Evolutionary conservation across 35 echinoderm and acorn worm species (phyloP).

Genomic region (Hemicentrotus pulcherrimus): DNA sequence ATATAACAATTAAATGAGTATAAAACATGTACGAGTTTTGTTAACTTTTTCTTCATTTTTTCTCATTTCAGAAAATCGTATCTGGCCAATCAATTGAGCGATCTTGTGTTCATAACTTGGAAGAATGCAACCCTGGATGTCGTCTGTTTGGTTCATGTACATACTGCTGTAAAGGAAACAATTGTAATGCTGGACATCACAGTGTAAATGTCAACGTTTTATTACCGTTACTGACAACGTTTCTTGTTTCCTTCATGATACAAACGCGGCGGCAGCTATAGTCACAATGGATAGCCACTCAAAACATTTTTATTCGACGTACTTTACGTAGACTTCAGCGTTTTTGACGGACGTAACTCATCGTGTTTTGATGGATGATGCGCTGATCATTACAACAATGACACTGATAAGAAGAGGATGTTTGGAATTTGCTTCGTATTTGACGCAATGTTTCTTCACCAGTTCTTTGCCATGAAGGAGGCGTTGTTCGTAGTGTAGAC

Average conservation of each 20-base stretch:
- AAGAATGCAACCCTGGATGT: conserved; percentile 17
- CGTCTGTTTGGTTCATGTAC: conserved; percentile 24
- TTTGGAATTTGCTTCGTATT: background rate
- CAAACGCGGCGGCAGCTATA: background rate
- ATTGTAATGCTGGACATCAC: background rate
- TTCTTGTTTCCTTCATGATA: background rate
- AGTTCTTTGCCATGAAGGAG: background rate
- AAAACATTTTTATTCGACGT: background rate
- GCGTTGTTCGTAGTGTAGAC: background rate
- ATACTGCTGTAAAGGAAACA: conserved; percentile 37
- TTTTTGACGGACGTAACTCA: background rate
- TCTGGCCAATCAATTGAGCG: conserved; percentile 14
- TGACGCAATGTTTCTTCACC: background rate
- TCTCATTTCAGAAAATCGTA: background rate
- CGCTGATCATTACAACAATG: background rate
- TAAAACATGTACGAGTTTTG: background rate
- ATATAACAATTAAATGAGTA: too few relatives aligned
- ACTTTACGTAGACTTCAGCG: background rate
- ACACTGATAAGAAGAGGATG: background rate
- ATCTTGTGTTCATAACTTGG: conserved; percentile 20
- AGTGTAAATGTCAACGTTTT: background rate
- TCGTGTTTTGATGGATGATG: background rate
- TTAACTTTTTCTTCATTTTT: background rate
- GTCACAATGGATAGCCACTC: background rate
- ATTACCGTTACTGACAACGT: background rate